Conservation (phyloP, 2,888 invertebrate species). For the Oxycera nigricornis region DNA sequence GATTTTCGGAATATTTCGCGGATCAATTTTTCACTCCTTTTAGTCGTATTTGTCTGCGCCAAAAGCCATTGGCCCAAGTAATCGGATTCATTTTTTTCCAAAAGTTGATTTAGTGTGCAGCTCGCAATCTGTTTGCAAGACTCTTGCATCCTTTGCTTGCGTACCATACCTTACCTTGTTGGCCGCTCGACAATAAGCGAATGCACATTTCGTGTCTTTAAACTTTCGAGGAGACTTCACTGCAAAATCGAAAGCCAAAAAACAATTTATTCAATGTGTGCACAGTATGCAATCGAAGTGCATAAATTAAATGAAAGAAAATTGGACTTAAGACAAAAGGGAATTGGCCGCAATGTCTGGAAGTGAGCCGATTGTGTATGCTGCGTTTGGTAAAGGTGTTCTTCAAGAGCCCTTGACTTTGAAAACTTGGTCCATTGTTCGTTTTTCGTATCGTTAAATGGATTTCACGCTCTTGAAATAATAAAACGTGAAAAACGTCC, state of each 20-base stretch:
- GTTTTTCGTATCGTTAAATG: background rate
- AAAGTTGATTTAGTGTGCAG: background rate
- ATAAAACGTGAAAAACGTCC: no score
- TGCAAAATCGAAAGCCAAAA: background rate
- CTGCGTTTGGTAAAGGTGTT: slow-evolving; percentile 7
- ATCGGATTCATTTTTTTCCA: slow-evolving; percentile 11
- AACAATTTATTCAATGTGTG: background rate
- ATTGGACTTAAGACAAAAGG: background rate
- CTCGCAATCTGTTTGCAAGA: no score
- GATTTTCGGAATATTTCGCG: slow-evolving; percentile 13
- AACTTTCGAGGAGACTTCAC: background rate
- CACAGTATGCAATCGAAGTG: slow-evolving; percentile 2
- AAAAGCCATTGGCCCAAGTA: slow-evolving; percentile 25
- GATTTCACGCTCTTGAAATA: background rate
- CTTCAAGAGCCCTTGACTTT: slow-evolving; percentile 29
- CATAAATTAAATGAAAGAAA: slow-evolving; percentile 7
- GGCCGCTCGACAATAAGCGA: no score
- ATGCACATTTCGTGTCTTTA: background rate
- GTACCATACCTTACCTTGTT: no score
- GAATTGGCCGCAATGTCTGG: background rate
- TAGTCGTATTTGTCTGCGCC: background rate
- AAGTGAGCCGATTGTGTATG: background rate
- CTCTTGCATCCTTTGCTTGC: no score
- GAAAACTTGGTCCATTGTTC: slow-evolving; percentile 7
- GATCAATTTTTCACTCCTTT: background rate